Evolutionary conservation across 2,113 vertebrate species (phyloP).

Genomic region (Poeciliopsis retropinna): DNA sequence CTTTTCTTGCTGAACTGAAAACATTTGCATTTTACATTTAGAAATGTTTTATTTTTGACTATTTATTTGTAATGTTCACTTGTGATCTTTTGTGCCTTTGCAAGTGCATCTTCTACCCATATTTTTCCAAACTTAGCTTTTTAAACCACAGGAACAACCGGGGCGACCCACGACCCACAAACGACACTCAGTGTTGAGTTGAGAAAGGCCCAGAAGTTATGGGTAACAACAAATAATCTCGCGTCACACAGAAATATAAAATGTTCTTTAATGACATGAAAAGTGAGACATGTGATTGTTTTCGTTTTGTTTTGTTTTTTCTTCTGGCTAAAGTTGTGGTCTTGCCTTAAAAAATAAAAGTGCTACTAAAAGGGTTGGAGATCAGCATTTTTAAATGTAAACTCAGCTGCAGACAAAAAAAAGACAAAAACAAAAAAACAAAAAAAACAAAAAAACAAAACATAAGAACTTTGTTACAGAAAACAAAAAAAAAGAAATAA

Average conservation of each 20-base stretch:
- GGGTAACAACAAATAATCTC: neutral
- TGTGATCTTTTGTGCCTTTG: neutral
- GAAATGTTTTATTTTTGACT: too few relatives aligned
- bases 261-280: slow-evolving; percentile 94
- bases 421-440: slow-evolving; percentile 28
- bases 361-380: slow-evolving; percentile 51
- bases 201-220: neutral
- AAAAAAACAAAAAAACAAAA: slow-evolving; percentile 37
- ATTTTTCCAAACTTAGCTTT: neutral
- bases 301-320: slow-evolving; percentile 1
- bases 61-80: too few relatives aligned
- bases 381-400: slow-evolving; percentile 42
- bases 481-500: slow-evolving; percentile 27
- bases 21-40: too few relatives aligned
- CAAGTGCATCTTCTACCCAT: neutral
- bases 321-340: slow-evolving; percentile 81
- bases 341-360: slow-evolving; percentile 80
- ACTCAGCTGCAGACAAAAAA: slow-evolving; percentile 58
- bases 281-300: slow-evolving; percentile 87
- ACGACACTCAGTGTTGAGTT: neutral
- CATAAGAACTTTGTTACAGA: slow-evolving; percentile 47
- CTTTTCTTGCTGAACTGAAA: too few relatives aligned
- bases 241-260: slow-evolving; percentile 78
- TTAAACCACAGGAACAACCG: neutral
- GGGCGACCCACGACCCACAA: neutral